Conservation (phyloP, 2,888 invertebrate species). For the Drosophila pegasa region DNA sequence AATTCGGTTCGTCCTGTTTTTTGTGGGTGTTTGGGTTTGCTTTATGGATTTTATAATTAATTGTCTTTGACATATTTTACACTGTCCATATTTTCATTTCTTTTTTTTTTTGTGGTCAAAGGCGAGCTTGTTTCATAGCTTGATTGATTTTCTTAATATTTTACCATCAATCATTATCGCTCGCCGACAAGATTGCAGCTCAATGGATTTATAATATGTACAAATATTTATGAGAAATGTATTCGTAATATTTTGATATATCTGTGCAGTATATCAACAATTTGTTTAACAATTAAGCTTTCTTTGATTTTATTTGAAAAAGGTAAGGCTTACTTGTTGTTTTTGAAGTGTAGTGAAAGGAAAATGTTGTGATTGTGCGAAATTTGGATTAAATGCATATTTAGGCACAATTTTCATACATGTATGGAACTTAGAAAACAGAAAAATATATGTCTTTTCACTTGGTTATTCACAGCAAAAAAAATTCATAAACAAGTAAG, state of each 20-base stretch:
- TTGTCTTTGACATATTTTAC: constrained; percentile 66
- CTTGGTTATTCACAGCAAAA: too few species aligned
- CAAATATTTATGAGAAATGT: background rate
- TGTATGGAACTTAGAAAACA: too few species aligned
- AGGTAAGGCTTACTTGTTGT: background rate
- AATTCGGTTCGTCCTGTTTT: constrained; percentile 22
- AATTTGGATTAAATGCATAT: too few species aligned
- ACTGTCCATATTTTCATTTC: constrained; percentile 24
- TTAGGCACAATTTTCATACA: too few species aligned
- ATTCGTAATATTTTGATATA: constrained; percentile 4
- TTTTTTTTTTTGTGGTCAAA: constrained; percentile 21
- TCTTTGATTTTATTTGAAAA: background rate
- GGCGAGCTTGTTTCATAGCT: constrained; percentile 39
- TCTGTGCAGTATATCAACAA: background rate
- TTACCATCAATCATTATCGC: constrained; percentile 53
- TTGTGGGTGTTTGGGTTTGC: constrained; percentile 38
- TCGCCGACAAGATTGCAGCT: background rate
- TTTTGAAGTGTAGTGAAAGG: too few species aligned
- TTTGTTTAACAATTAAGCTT: background rate
- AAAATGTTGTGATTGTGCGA: too few species aligned
- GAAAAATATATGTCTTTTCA: too few species aligned
- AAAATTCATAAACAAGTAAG: too few species aligned
- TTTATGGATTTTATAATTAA: constrained; percentile 71
- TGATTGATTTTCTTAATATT: constrained; percentile 68
- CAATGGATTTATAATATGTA: constrained; percentile 5